Evolutionary conservation across 2,797 vertebrate species (phyloP).

Genomic region (Myiothlypis chrysogaster): DNA sequence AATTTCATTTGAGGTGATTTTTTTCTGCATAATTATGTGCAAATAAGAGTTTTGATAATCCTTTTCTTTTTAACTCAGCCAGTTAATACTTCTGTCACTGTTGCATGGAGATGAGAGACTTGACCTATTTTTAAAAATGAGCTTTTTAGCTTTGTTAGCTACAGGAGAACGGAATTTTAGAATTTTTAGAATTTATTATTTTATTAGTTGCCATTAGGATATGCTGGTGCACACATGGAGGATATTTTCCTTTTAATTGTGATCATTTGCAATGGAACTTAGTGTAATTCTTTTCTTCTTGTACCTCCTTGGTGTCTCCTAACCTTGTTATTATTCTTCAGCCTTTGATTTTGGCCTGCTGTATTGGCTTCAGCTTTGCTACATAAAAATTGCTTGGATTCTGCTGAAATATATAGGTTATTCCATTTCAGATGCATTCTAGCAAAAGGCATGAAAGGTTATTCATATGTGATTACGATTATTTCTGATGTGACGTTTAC

Average conservation of each 20-base stretch:
- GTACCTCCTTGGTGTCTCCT: neutral
- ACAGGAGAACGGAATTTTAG: neutral
- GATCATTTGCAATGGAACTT: neutral
- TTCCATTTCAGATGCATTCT: neutral
- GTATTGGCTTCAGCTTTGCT: neutral
- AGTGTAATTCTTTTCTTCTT: neutral
- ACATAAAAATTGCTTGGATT: neutral
- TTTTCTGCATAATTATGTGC: neutral
- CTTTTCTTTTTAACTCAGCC: conserved; percentile 9
- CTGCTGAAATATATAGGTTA: neutral
- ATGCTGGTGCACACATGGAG: neutral
- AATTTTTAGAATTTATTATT: neutral
- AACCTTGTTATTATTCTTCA: neutral
- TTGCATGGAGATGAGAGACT: neutral
- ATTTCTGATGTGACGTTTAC: conserved; percentile 34
- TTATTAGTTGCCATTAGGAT: neutral
- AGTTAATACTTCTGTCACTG: conserved; percentile 21
- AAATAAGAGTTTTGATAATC: conserved; percentile 6
- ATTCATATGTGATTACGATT: neutral
- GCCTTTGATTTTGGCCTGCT: neutral
- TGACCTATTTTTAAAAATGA: conserved; percentile 31
- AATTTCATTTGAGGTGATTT: neutral
- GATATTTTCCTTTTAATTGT: neutral
- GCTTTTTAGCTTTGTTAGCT: neutral
- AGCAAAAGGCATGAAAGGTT: neutral